Percentiles rank a stretch among this genome's conserved stretches.
phyloP scores from a whole-genome alignment of 2,888 invertebrate species.

The Brachyptera putata region DNA sequence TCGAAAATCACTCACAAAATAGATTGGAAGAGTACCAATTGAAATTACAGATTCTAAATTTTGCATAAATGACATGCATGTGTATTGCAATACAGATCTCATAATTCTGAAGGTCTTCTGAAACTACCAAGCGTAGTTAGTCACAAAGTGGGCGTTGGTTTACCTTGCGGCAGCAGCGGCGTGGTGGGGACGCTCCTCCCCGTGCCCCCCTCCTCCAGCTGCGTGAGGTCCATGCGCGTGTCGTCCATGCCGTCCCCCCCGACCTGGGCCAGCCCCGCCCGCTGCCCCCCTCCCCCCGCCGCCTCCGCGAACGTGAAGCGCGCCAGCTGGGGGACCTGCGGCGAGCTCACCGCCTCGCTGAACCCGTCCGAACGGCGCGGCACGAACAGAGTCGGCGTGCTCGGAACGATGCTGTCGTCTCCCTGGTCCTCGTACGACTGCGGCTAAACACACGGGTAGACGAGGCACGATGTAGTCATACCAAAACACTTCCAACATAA shows the following conservation, averaged over 20 bases:
- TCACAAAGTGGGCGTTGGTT: no score
- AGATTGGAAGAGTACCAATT: no score
- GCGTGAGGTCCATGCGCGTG: constrained; percentile 66
- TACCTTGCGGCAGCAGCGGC: constrained; percentile 57
- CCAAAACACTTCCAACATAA: background rate
- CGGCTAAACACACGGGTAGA: constrained; percentile 43
- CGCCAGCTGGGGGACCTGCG: constrained; percentile 61
- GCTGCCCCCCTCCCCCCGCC: constrained; percentile 3
- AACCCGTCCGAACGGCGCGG: constrained; percentile 81
- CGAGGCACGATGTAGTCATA: background rate
- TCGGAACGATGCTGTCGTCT: constrained; percentile 81
- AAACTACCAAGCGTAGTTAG: no score
- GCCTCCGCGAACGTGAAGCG: constrained; percentile 57
- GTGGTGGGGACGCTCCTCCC: constrained; percentile 66
- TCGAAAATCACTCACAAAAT: no score
- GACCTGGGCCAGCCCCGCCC: constrained; percentile 45
- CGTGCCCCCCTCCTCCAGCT: constrained; percentile 58
- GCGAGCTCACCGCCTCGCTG: constrained; percentile 89
- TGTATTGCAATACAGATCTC: no score
- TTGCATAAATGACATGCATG: no score
- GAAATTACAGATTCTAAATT: no score
- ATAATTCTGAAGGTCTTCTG: no score
- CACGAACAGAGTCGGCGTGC: constrained; percentile 81
- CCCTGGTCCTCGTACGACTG: constrained; percentile 61
- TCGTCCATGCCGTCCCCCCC: constrained; percentile 67